Evolutionary conservation across 2,113 vertebrate genomes (phyloP), one percentile per base, ranked within the genome.

Genomic region (Tapirus terrestris): DNA sequence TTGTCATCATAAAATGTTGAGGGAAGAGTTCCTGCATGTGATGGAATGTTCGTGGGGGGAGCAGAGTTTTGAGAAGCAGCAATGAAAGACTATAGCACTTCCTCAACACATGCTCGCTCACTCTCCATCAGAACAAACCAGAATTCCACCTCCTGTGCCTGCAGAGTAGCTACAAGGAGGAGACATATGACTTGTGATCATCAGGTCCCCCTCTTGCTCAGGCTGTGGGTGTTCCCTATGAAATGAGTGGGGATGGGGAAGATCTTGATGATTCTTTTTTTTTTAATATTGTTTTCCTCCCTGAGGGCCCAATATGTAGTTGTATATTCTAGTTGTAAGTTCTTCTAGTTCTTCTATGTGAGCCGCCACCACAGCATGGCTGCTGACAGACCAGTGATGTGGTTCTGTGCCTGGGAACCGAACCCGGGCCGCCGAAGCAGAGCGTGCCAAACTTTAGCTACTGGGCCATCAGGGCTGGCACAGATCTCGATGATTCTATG

Each of bases 31-130:
- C 20, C 58, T 21, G 4, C 18, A 5, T 56, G 23, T 27, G 73
- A 8, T 25, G 0, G 7, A 39, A 82, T 3, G 10, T 53, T 60
- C 0, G 0, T 23, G 10, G 33, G 58, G 51, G 25, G 48, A 51
- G 20, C 0, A 10, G 36, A 14, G 25, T 10, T 83, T 75, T 20
- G 56, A 63, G 92, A 61, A 60, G 33, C 12, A 3, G 13, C 39
- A 2, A 21, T 0, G 6, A n/a, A 3, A 10, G 45, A n/a, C 31
- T 48, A 53, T 5, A 58, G 36, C 6, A 45, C 0, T 83, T 67
- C 60, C 51, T 86, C 21, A 3, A 29, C 63, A 51, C 0, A 13
- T 10, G 2, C 29, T 43, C 27, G 2, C 14, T 70, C 70, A 5
- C 25, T 45, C 23, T 16, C 1, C 3, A 0, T 29, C 17, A 76